A percentile compares a stretch with the other conserved stretches of the same genome.
These are phyloP conservation scores for Vimba vimba DNA, from an alignment of 2,113 vertebrate genomes.

Conservation along the genomic window DNA sequence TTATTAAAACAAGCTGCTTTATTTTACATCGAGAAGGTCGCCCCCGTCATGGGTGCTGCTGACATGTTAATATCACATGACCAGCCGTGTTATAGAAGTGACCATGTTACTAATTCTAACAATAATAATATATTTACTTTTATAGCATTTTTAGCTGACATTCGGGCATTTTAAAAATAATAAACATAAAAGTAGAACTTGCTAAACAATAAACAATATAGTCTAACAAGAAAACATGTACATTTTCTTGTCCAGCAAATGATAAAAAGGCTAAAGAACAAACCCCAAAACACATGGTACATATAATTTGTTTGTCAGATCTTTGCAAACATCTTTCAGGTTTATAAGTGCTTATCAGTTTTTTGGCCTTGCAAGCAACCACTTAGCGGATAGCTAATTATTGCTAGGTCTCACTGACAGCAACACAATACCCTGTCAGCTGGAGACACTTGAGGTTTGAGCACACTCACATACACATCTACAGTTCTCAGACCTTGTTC, in stretches of 20 bases:
- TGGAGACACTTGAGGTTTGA: conserved; percentile 50
- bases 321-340: neutral
- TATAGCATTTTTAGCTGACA: too few species aligned
- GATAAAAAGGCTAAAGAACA: too few species aligned
- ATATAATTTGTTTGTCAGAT: neutral
- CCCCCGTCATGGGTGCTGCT: too few species aligned
- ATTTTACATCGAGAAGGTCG: too few species aligned
- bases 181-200: neutral
- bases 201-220: neutral
- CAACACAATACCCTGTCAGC: conserved; percentile 12
- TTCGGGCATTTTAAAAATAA: too few species aligned
- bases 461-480: conserved; percentile 50
- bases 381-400: neutral
- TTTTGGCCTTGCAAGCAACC: neutral
- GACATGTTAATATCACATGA: too few species aligned
- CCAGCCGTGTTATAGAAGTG: too few species aligned
- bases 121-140: too few species aligned
- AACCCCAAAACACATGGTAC: too few species aligned
- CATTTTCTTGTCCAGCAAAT: neutral
- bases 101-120: too few species aligned
- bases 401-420: neutral
- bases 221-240: neutral
- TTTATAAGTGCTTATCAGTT: conserved; percentile 3
- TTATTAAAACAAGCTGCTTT: too few species aligned
- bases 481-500: neutral